Conservation (phyloP, 2,888 invertebrate species). For the Torymus texanus region DNA sequence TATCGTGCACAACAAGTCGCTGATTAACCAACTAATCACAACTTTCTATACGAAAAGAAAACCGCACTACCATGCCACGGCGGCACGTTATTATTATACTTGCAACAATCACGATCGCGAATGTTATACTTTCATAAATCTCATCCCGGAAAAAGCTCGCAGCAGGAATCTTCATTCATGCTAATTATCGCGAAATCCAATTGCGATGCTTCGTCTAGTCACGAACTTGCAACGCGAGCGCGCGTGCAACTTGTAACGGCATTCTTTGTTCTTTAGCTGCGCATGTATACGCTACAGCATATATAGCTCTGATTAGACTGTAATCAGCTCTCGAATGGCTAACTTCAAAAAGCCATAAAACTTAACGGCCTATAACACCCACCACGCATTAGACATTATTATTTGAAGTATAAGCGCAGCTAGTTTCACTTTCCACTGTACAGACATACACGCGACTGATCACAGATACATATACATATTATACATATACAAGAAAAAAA, state of each 20-base stretch:
- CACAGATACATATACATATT: background rate
- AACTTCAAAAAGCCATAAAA: slow-evolving; percentile 32
- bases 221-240: background rate
- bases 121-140: background rate
- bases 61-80: too few relatives aligned
- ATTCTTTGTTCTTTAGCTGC: too few relatives aligned
- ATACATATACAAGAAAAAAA: background rate
- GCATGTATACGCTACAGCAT: too few relatives aligned
- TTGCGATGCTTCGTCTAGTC: background rate
- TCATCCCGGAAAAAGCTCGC: too few relatives aligned
- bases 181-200: too few relatives aligned
- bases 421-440: slow-evolving; percentile 25
- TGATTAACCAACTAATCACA: too few relatives aligned
- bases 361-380: slow-evolving; percentile 35
- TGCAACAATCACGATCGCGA: background rate
- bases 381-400: background rate
- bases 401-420: background rate
- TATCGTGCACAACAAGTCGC: too few relatives aligned
- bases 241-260: too few relatives aligned
- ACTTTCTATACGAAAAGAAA: too few relatives aligned
- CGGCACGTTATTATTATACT: too few relatives aligned
- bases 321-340: slow-evolving; percentile 20
- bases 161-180: too few relatives aligned
- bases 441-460: background rate
- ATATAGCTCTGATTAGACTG: background rate